These are phyloP conservation scores for Nesometra sesokonis DNA, from an alignment of 35 echinoderm and acorn worm genomes.

Conservation along the genomic window DNA sequence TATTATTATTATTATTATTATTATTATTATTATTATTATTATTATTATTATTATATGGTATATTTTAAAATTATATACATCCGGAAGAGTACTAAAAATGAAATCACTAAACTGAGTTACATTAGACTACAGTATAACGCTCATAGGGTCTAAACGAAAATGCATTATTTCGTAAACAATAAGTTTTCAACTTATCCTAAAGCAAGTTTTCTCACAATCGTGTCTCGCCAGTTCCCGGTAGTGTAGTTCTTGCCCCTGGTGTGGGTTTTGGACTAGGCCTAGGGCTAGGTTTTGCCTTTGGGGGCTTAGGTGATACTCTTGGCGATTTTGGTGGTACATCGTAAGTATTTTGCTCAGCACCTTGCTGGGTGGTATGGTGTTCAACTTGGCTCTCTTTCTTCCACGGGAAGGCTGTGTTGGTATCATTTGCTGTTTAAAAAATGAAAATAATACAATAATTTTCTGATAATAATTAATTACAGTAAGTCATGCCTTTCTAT, in stretches of 20 bases:
- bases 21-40: too few species aligned
- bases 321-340: neutral
- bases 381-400: neutral
- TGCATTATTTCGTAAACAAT: too few species aligned
- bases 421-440: neutral
- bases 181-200: neutral
- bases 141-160: too few species aligned
- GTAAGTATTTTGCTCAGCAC: neutral
- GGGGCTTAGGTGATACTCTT: neutral
- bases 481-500: too few species aligned
- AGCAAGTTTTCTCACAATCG: neutral
- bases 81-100: too few species aligned
- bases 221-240: neutral
- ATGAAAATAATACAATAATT: too few species aligned
- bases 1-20: too few species aligned
- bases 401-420: neutral
- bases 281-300: neutral
- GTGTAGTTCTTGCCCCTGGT: neutral
- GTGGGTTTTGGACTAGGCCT: neutral
- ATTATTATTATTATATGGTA: too few species aligned
- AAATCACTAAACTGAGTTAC: too few species aligned
- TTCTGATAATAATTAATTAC: too few species aligned
- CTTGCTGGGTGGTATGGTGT: neutral
- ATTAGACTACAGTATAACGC: too few species aligned
- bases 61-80: too few species aligned